Conservation (phyloP, 1,140 invertebrate genomes). For the Pseudachorutes palmiensis region DNA sequence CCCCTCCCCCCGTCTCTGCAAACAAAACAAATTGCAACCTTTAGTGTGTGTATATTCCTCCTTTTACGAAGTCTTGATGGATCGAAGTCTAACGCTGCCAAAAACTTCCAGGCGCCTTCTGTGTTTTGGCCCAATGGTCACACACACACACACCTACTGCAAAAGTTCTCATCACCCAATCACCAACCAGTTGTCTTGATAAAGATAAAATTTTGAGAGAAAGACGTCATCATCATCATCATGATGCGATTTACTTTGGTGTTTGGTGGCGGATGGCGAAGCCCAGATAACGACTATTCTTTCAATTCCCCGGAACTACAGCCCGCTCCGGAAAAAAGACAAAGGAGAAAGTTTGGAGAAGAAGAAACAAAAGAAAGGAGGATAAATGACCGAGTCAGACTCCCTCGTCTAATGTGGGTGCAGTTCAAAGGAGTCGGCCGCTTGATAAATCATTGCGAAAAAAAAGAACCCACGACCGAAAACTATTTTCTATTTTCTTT, state of each 20-base stretch:
- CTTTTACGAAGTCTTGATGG: no score
- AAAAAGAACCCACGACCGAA: no score
- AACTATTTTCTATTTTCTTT: slow-evolving; percentile 31
- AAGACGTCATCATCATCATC: neutral
- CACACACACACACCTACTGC: no score
- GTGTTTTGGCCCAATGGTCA: no score
- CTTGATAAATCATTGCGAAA: slow-evolving; percentile 38
- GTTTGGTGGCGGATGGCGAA: neutral
- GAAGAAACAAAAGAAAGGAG: slow-evolving; percentile 21
- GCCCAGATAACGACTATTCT: neutral
- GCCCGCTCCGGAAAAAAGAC: neutral
- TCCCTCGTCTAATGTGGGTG: slow-evolving; percentile 29
- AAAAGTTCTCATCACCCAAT: no score
- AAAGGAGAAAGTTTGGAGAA: slow-evolving; percentile 18
- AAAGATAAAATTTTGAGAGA: neutral
- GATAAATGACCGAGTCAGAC: slow-evolving; percentile 36
- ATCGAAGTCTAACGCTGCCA: no score
- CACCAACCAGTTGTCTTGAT: no score
- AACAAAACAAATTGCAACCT: neutral
- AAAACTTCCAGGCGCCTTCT: no score
- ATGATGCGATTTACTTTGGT: neutral
- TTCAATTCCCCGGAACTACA: neutral
- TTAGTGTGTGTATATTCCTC: no score
- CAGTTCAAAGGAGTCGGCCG: slow-evolving; percentile 30
- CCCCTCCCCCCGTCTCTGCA: neutral